Evolutionary conservation across 1,140 invertebrate genomes (phyloP).

Genomic region (Apocrypta bakeri): DNA sequence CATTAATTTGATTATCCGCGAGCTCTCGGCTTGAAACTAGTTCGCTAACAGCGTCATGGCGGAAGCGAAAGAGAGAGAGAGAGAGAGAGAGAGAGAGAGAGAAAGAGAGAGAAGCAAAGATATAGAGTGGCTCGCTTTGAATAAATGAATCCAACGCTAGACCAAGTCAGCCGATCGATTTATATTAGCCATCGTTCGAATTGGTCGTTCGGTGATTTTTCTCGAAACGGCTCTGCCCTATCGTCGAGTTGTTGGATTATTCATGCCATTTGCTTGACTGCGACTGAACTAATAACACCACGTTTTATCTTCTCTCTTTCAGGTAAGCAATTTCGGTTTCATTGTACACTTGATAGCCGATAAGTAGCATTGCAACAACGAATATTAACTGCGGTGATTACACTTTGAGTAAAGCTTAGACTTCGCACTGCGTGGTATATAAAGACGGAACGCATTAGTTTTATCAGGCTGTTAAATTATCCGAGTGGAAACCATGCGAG

Average conservation of each 20-base stretch:
- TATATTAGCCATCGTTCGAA: not conserved
- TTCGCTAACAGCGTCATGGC: not conserved
- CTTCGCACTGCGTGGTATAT: no score
- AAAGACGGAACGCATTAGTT: conserved; percentile 9
- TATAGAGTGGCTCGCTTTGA: not conserved
- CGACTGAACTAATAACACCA: not conserved
- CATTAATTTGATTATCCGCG: conserved; percentile 23
- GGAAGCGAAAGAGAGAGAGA: not conserved
- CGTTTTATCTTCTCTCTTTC: not conserved
- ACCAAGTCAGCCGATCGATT: not conserved
- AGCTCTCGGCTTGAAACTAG: conserved; percentile 3
- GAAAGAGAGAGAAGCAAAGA: not conserved
- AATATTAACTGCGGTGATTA: not conserved
- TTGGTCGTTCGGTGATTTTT: not conserved
- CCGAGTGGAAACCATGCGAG: not conserved
- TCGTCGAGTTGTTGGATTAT: not conserved
- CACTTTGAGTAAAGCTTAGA: no score
- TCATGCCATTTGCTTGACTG: not conserved
- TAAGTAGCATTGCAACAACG: no score
- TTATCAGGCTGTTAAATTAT: conserved; percentile 32
- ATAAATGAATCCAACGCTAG: not conserved
- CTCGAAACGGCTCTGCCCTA: not conserved
- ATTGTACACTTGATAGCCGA: not conserved
- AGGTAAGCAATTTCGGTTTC: not conserved
- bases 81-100: not conserved